Base-by-base conservation (phyloP, 1,140 invertebrate species). In the Zaprionus tsacasi region DNA sequence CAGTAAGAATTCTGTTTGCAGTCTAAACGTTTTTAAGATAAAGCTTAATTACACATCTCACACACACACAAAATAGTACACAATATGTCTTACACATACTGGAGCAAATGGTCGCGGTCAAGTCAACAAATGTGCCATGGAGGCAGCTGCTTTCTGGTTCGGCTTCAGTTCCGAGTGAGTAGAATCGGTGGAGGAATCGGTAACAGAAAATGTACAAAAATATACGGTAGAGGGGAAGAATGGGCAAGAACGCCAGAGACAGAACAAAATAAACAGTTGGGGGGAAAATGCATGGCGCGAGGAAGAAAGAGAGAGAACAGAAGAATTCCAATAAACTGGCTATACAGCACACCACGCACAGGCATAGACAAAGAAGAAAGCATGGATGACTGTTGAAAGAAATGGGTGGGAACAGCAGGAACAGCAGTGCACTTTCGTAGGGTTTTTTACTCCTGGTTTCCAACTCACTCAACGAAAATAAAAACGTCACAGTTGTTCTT, bases 401-500 rank as follows among this genome's bases (percentile, higher is more conserved):
- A 13, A 15, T 10, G 17, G 13, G 33, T 36, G 38, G 1, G 27
- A 38, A 13, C 17, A 25, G 10, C 17, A 50, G 27, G 27, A 30
- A 25, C 17, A 3, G 11, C 25, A 45, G n/a, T 45, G 40, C 7
- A 45, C 21, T 30, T 45, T 58, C 8, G 3, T 52, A n/a, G 8
- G 50, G 6, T 5, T 45, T 21, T 33, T 45, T n/a, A 11, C 54
- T n/a, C 60, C 8, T 56, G 56, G 43, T 12, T 2, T 5, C 1
- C 1, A 40, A 45, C 17, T 38, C 54, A 57, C 48, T 73, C 38
- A 43, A 70, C 30, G 10, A 30, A 70, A 65, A 70, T 66, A 65
- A 30, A 57, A 70, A 70, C 71, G 69, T 76, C 52, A 67, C 52
- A 67, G 58, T 65, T 67, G 59, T 69, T 78, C 40, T 60, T 40